Conservation (phyloP, 2,888 invertebrate species). For the Nomada ruficornis region DNA sequence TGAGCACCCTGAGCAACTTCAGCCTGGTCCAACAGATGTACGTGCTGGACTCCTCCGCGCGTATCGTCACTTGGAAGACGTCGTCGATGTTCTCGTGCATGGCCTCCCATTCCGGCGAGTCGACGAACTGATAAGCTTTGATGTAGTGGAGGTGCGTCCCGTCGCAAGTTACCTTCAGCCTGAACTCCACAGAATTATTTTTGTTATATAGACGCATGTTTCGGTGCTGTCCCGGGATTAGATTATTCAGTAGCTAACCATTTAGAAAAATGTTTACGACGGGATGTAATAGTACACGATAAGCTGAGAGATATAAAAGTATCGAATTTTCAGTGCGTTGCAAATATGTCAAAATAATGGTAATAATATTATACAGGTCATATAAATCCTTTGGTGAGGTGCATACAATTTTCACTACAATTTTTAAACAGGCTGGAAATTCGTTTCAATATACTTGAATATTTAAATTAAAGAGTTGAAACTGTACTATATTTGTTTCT, state of each 20-base stretch:
- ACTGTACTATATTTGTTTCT: too few species aligned
- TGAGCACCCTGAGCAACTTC: slow-evolving; percentile 90
- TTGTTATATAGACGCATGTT: not conserved
- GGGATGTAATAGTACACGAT: too few species aligned
- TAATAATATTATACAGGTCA: not conserved
- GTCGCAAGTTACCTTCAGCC: slow-evolving; percentile 92
- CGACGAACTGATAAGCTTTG: slow-evolving; percentile 92
- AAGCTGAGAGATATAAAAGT: too few species aligned
- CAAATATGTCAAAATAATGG: too few species aligned
- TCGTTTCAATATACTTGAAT: too few species aligned
- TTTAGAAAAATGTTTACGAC: too few species aligned
- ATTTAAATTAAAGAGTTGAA: too few species aligned
- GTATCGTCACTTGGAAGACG: slow-evolving; percentile 89
- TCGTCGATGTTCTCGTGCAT: slow-evolving; percentile 91
- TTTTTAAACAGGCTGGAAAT: too few species aligned
- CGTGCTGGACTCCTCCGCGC: slow-evolving; percentile 91
- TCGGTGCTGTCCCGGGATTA: too few species aligned
- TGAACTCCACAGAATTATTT: slow-evolving; percentile 78
- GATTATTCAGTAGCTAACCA: not conserved
- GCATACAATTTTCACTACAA: too few species aligned
- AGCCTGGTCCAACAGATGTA: slow-evolving; percentile 93
- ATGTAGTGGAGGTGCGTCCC: slow-evolving; percentile 93
- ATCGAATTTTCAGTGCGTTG: too few species aligned
- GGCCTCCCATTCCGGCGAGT: slow-evolving; percentile 96
- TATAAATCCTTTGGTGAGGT: too few species aligned